Conservation (phyloP, 2,113 vertebrate species). For the Hirundichthys speculiger region DNA sequence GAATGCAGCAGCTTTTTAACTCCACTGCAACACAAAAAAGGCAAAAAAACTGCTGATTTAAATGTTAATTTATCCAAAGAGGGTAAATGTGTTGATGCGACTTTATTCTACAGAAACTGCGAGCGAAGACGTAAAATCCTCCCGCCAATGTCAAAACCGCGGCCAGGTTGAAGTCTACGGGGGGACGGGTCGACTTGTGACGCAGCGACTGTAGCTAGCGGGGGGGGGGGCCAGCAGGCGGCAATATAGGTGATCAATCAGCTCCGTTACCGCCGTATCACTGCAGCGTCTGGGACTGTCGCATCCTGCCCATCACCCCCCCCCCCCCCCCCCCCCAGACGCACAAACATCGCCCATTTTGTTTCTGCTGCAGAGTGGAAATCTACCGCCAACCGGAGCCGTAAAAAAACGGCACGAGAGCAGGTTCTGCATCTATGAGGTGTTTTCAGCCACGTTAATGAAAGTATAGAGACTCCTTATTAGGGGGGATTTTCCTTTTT, state of each 20-base stretch:
- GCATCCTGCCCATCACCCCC: constrained; percentile 62
- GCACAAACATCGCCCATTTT: constrained; percentile 19
- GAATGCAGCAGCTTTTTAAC: constrained; percentile 48
- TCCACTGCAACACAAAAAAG: constrained; percentile 2
- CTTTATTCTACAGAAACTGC: constrained; percentile 1
- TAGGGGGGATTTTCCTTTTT: background rate
- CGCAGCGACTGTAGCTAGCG: constrained; percentile 52
- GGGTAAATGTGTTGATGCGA: background rate
- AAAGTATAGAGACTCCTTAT: background rate
- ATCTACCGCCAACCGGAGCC: constrained; percentile 16
- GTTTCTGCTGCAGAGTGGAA: constrained; percentile 56
- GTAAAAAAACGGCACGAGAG: constrained; percentile 18
- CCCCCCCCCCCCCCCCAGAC: constrained; percentile 8
- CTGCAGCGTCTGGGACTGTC: constrained; percentile 69
- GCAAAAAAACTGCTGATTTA: constrained; percentile 25
- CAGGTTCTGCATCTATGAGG: constrained; percentile 8
- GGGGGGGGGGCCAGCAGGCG: constrained; percentile 66
- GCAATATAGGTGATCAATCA: constrained; percentile 80
- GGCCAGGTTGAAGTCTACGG: constrained; percentile 78
- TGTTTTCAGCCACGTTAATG: background rate
- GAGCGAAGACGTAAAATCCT: constrained; percentile 30
- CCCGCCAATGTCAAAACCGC: constrained; percentile 78
- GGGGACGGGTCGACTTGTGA: constrained; percentile 62
- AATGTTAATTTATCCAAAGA: constrained; percentile 35
- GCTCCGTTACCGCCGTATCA: constrained; percentile 78